A percentile compares a stretch with the other conserved stretches of the same genome.
These are phyloP conservation scores for Stenotaenia linearis DNA, from an alignment of 2,888 invertebrate species.

Conservation along the genomic window DNA sequence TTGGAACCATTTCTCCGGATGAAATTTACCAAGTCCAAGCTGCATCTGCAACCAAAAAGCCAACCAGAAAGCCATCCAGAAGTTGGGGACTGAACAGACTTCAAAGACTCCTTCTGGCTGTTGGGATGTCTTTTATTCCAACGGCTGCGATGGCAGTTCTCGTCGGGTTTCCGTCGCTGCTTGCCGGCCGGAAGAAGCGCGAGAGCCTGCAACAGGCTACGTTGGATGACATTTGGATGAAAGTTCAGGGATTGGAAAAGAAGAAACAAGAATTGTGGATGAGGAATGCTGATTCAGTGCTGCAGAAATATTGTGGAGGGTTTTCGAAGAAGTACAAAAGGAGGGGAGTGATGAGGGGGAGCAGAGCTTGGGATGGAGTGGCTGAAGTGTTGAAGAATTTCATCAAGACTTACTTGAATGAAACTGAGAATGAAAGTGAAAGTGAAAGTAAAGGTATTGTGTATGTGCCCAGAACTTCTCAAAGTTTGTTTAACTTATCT, in stretches of 20 bases:
- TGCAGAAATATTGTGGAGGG: background rate
- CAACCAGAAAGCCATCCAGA: background rate
- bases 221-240: background rate
- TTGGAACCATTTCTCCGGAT: background rate
- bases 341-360: background rate
- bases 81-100: background rate
- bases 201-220: background rate
- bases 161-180: slow-evolving; percentile 12
- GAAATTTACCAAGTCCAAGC: background rate
- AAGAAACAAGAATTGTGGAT: background rate
- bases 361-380: background rate
- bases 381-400: background rate
- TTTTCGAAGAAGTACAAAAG: background rate
- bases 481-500: background rate
- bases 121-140: slow-evolving; percentile 29
- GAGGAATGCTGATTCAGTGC: background rate
- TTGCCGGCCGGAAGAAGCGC: background rate
- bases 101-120: slow-evolving; percentile 7
- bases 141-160: slow-evolving; percentile 28
- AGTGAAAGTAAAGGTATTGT: background rate
- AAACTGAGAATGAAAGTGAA: background rate
- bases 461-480: background rate
- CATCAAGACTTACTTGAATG: background rate
- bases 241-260: background rate
- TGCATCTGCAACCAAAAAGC: background rate